phyloP scores from a whole-genome alignment of 2,888 invertebrate genomes.

The Panopea generosa region DNA sequence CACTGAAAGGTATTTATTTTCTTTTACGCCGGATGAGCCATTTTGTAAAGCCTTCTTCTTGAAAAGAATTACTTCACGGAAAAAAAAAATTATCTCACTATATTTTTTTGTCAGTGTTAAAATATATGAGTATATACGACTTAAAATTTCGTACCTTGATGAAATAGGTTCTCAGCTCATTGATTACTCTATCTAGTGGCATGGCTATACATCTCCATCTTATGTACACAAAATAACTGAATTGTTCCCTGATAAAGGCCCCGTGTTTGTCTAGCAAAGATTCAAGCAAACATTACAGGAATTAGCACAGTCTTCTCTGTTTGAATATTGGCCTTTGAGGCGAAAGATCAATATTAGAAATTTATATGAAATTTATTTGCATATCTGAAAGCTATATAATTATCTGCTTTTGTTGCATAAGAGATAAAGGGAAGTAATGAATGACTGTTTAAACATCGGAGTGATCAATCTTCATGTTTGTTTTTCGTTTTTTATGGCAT shows the following conservation, averaged over 20 bases:
- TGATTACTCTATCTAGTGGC: conserved; percentile 39
- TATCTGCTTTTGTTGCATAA: conserved; percentile 43
- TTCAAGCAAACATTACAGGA: conserved; percentile 42
- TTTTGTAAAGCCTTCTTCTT: too few species aligned
- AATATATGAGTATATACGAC: too few species aligned
- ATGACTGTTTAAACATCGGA: conserved; percentile 46
- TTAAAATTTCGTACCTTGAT: too few species aligned
- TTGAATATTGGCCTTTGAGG: conserved; percentile 50
- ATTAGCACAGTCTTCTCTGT: conserved; percentile 37
- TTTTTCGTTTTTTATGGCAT: conserved; percentile 31
- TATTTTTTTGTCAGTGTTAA: too few species aligned
- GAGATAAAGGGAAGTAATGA: conserved; percentile 50
- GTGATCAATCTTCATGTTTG: conserved; percentile 17
- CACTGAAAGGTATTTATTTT: too few species aligned
- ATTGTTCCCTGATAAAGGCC: conserved; percentile 37
- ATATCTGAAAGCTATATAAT: conserved; percentile 56
- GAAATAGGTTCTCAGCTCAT: conserved; percentile 5
- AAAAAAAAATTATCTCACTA: too few species aligned
- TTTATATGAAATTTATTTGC: conserved; percentile 63
- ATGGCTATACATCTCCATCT: conserved; percentile 5
- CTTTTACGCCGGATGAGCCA: too few species aligned
- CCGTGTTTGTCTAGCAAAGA: conserved; percentile 42
- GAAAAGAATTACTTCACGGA: too few species aligned
- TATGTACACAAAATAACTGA: conserved; percentile 52
- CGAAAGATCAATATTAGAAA: conserved; percentile 61